These are phyloP conservation scores for Aotus griseimembra DNA, from an alignment of 2,797 vertebrate species.

Conservation along the genomic window DNA sequence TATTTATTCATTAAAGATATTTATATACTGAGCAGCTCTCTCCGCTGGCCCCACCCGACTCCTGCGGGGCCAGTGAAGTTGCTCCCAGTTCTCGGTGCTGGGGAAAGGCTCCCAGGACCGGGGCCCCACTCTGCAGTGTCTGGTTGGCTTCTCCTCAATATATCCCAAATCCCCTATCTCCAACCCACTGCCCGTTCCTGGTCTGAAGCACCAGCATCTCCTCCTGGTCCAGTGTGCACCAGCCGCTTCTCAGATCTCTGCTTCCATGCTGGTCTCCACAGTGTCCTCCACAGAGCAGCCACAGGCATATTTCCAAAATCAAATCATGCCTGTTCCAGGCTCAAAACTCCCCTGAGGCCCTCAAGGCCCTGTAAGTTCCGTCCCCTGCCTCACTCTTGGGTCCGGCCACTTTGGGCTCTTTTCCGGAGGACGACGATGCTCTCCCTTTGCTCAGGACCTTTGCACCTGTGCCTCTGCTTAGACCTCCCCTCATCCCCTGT, in stretches of 20 bases:
- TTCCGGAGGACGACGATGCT: not conserved
- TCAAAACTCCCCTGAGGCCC: not conserved
- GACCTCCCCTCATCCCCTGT: not conserved
- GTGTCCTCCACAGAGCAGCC: not conserved
- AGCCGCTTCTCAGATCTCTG: not conserved
- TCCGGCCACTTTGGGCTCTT: not conserved
- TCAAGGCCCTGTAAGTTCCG: not conserved
- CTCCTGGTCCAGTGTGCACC: not conserved
- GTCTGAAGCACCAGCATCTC: not conserved
- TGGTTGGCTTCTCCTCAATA: accelerated
- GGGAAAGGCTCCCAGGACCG: not conserved
- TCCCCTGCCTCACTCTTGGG: not conserved
- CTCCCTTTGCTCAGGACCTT: not conserved
- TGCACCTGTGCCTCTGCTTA: not conserved
- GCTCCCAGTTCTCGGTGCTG: not conserved
- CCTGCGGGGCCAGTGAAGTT: not conserved
- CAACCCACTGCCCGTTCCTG: accelerated
- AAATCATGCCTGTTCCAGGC: not conserved
- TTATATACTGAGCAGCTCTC: conserved; percentile 54
- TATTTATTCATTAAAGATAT: conserved; percentile 75
- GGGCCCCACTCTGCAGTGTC: not conserved
- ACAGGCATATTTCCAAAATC: not conserved
- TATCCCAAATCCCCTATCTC: not conserved
- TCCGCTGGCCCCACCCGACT: conserved; percentile 16
- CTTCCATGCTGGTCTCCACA: accelerated